phyloP scores from a whole-genome alignment of 37 sponge, comb jelly and placozoan genomes.

The Crambe crambe region DNA sequence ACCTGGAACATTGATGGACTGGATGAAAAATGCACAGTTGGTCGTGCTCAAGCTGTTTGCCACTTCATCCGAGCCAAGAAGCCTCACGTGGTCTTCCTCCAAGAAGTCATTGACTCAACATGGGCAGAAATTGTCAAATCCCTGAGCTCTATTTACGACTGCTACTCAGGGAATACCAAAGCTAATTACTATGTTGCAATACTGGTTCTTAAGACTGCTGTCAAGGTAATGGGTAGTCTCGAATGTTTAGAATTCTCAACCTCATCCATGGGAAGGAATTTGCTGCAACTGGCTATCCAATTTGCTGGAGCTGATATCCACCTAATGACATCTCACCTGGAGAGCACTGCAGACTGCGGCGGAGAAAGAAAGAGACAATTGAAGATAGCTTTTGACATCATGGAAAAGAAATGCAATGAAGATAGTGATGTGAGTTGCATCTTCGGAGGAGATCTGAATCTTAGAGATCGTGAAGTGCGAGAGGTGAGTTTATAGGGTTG shows the following conservation, averaged over 20 bases:
- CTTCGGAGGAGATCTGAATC: conserved; percentile 83
- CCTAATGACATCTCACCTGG: conserved; percentile 75
- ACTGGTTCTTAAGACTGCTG: conserved; percentile 31
- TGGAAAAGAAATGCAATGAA: not conserved
- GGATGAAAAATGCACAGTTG: conserved; percentile 38
- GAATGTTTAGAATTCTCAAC: conserved; percentile 27
- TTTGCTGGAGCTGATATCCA: conserved; percentile 30
- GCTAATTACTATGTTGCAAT: conserved; percentile 59
- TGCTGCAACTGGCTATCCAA: conserved; percentile 39
- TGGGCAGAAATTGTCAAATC: conserved; percentile 5
- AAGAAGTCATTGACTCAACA: conserved; percentile 62
- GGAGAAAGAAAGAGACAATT: conserved; percentile 61
- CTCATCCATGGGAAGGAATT: conserved; percentile 68
- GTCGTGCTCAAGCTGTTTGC: conserved; percentile 54
- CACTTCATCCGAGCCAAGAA: conserved; percentile 10
- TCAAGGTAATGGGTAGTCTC: conserved; percentile 5
- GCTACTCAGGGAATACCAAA: conserved; percentile 1
- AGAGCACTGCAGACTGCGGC: conserved; percentile 63
- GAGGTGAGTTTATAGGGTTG: too few species aligned
- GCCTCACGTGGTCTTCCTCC: conserved; percentile 74
- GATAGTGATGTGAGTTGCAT: conserved; percentile 25
- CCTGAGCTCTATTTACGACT: conserved; percentile 32
- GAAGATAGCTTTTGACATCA: conserved; percentile 22
- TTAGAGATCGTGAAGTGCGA: conserved; percentile 78
- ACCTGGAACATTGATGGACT: conserved; percentile 93